phyloP scores from a whole-genome alignment of 35 echinoderm and acorn worm species.

The Stichopus chloronotus region DNA sequence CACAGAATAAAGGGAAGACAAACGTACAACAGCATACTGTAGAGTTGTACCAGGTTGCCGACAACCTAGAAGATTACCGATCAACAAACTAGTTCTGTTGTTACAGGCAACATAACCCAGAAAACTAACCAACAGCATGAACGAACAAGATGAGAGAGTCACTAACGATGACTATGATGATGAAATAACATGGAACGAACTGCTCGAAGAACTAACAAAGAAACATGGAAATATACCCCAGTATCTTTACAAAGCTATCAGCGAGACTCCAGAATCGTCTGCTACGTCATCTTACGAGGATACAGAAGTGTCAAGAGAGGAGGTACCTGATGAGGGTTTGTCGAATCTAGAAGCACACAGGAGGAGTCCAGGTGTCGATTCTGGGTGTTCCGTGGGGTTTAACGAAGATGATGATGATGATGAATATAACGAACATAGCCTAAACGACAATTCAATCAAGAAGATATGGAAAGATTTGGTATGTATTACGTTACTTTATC shows the following conservation, averaged over 20 bases:
- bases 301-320: not conserved
- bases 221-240: constrained; percentile 34
- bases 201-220: constrained; percentile 4
- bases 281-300: not conserved
- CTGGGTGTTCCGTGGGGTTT: constrained; percentile 45
- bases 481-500: not conserved
- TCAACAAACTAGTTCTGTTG: no score
- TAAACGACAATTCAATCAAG: not conserved
- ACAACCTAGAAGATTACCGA: no score
- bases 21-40: no score
- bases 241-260: constrained; percentile 35
- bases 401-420: constrained; percentile 42
- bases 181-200: not conserved
- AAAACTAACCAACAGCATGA: no score
- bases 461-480: not conserved
- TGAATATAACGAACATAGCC: not conserved
- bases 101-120: no score
- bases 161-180: not conserved
- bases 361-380: constrained; percentile 45
- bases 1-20: no score
- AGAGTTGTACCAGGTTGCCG: no score
- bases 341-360: constrained; percentile 25
- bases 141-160: not conserved
- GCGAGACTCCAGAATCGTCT: not conserved
- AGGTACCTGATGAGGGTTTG: not conserved